Evolutionary conservation across 2,888 invertebrate species (phyloP), one percentile per base, ranked within the genome.

Genomic region (Fissipunctia ypsillon): DNA sequence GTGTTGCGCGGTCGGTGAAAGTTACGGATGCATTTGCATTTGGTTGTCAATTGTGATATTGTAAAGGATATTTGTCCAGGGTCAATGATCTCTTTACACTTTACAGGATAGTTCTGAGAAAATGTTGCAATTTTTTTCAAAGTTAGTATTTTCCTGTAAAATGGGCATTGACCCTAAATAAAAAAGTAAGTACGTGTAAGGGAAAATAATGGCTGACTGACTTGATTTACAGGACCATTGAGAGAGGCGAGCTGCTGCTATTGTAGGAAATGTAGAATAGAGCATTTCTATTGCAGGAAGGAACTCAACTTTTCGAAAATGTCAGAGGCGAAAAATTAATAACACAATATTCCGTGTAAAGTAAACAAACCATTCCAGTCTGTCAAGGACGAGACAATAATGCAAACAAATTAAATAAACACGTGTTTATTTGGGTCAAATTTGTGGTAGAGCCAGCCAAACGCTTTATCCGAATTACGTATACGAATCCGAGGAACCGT

Each of bases 11-110:
- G 65, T 56, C 6, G 73, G 88, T 79, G 89, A 89, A 88, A 88
- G 88, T 84, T 81, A 71, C 80, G 76, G 76, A 84, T 82, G 76
- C 80, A 84, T 88, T 88, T 87, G 81, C 81, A 83, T 83, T 84
- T 45, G 56, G 54, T 64, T 73, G 69, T 80, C 73, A 78, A 68
- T 76, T 66, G 69, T 50, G 69, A 65, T 76, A 73, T 57, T 71
- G 63, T 78, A 56, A 78, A 73, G 73, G 74, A 81, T 80, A 64
- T 81, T 66, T 67, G 65, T 52, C 63, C 56, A 52, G 56, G 63
- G 73, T 57, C 79, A 70, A 38, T 78, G 73, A 16, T 65, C 71
- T 50, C 43, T 66, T 38, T 52, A 41, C 57, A 50, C 48, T 67
- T 38, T 48, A 38, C 52, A 52, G 65, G 61, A 59, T 68, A 52